phyloP scores from a whole-genome alignment of 1,140 invertebrate species.

The Cyrtorhinus lividipennis region DNA sequence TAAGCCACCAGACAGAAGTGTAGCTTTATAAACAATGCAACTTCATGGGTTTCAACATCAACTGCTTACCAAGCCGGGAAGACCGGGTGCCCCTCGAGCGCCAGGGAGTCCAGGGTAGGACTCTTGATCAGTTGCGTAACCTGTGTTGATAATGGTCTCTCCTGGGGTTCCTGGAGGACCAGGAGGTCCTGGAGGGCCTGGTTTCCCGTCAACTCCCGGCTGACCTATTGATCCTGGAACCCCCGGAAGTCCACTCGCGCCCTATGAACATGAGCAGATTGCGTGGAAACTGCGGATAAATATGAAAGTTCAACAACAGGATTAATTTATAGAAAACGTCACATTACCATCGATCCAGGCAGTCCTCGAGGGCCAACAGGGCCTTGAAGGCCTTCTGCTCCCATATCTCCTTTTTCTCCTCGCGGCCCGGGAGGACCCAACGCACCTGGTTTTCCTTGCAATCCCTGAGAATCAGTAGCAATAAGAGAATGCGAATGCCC shows the following conservation, averaged over 20 bases:
- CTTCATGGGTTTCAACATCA: too few relatives aligned
- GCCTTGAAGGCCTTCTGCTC: constrained; percentile 35
- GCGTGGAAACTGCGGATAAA: too few relatives aligned
- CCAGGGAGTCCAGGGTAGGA: constrained; percentile 31
- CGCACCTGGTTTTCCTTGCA: constrained; percentile 28
- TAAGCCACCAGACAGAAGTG: too few relatives aligned
- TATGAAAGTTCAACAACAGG: too few relatives aligned
- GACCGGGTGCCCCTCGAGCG: constrained; percentile 32
- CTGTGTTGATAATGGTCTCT: constrained; percentile 24
- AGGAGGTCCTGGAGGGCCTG: constrained; percentile 31
- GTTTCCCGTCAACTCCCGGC: constrained; percentile 28
- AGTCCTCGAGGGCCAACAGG: constrained; percentile 30
- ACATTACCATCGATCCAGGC: constrained; percentile 28
- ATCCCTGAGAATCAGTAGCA: too few relatives aligned
- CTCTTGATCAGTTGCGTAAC: constrained; percentile 6
- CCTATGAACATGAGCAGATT: too few relatives aligned
- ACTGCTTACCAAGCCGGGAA: constrained; percentile 30
- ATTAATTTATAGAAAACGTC: too few relatives aligned
- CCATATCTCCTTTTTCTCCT: constrained; percentile 32
- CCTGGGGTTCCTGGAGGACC: constrained; percentile 32
- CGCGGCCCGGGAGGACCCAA: constrained; percentile 28
- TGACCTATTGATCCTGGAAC: constrained; percentile 24
- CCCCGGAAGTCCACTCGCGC: constrained; percentile 25
- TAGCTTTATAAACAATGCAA: too few relatives aligned
- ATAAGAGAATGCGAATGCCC: too few relatives aligned